These are phyloP conservation scores for Dipodomys spectabilis DNA, from an alignment of 2,113 vertebrate genomes.

Conservation along the genomic window DNA sequence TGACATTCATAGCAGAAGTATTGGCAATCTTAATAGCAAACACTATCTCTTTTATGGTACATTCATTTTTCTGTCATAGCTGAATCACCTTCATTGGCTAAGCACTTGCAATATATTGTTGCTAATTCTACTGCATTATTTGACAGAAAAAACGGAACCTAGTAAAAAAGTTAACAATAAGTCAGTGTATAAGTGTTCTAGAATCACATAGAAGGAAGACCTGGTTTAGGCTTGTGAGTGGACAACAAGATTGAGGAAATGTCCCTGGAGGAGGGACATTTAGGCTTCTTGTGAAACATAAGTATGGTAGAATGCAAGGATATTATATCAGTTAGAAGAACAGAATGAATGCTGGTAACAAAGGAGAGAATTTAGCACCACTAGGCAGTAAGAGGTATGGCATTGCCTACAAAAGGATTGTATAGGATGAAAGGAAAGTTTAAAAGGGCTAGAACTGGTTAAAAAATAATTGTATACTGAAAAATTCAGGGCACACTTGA, in stretches of 20 bases:
- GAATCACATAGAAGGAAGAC: not conserved
- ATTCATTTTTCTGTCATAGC: not conserved
- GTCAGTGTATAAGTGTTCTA: not conserved
- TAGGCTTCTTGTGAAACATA: not conserved
- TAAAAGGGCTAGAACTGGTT: not conserved
- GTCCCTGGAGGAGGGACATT: not conserved
- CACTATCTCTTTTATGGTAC: not conserved
- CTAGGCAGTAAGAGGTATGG: not conserved
- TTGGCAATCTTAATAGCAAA: not conserved
- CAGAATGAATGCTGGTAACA: not conserved
- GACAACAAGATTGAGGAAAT: accelerated
- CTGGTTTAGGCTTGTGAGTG: not conserved
- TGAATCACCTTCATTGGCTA: not conserved
- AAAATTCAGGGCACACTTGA: not conserved
- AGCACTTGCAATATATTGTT: not conserved
- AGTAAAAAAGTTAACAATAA: not conserved
- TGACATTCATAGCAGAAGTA: not conserved
- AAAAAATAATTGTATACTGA: not conserved
- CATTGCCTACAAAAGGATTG: not conserved
- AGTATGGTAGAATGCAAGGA: not conserved
- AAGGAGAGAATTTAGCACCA: not conserved
- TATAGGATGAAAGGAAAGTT: not conserved
- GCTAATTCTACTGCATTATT: not conserved
- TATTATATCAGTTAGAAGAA: not conserved
- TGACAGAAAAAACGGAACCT: not conserved